Evolutionary conservation across 1,140 invertebrate genomes (phyloP), one percentile per base, ranked within the genome.

Genomic region (Oedothorax gibbosus): DNA sequence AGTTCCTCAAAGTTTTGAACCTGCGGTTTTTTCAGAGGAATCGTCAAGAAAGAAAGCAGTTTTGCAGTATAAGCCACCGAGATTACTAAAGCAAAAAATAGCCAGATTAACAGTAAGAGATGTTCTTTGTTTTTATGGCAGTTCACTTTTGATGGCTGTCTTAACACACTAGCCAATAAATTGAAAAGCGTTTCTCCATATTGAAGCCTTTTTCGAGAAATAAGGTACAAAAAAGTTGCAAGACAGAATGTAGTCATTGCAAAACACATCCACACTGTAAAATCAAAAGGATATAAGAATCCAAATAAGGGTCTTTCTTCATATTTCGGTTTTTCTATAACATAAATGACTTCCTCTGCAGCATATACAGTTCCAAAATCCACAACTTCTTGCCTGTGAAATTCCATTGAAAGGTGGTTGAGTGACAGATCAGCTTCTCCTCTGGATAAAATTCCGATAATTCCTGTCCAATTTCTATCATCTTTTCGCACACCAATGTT

Each of bases 341-440:
- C 10, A 71, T 71, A 81, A 15, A 68, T 71, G 49, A 53, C 21
- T 60, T 72, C 56, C 14, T 71, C 14, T 20, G 62, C 7, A 9
- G 53, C 50, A 54, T 81, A 71, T 0, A 68, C 54, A 3, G 51
- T 49, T 20, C 53, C 60, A 56, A 81, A 81, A 51, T 81, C 79
- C 7, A 72, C 79, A 18, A 50, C 79, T 20, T 71, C 9, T 2
- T 56, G 8, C 11, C 79, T 60, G 2, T 81, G 20, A 60, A 71
- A 53, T 15, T 53, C 72, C 11, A 81, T 62, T 0, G 66, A 35
- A 11, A 81, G 50, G 14, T 49, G 15, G 18, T 20, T 35, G 0
- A 81, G 53, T 2, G 79, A 66, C 15, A 81, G 56, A 15, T 81
- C 79, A 14, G 66, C 54, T 72, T 81, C 64, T 12, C 56, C 20